Conservation (phyloP, 2,888 invertebrate species). For the Helleia helle region DNA sequence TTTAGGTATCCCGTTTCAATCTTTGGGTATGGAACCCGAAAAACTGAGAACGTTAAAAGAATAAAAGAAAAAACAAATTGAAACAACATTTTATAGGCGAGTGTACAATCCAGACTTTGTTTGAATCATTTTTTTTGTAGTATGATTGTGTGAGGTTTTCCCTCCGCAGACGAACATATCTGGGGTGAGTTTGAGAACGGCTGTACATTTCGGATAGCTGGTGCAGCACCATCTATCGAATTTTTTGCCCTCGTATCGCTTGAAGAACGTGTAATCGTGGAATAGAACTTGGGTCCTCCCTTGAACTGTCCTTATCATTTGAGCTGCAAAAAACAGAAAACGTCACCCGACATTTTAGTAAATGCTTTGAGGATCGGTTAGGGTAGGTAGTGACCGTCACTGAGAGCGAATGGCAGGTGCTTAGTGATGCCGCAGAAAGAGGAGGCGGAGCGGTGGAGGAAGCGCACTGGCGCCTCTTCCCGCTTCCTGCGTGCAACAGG, state of each 20-base stretch:
- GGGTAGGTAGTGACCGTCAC: too few relatives aligned
- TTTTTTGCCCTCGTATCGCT: constrained; percentile 18
- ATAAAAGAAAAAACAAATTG: too few relatives aligned
- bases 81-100: constrained; percentile 12
- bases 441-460: too few relatives aligned
- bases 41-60: too few relatives aligned
- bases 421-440: too few relatives aligned
- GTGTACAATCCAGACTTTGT: constrained; percentile 11
- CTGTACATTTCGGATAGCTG: constrained; percentile 18
- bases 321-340: not conserved
- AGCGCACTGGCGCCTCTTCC: too few relatives aligned
- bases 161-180: constrained; percentile 11
- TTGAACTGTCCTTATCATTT: not conserved
- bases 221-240: constrained; percentile 30
- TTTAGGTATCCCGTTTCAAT: not conserved
- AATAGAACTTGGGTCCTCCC: constrained; percentile 15
- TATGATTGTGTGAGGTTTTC: constrained; percentile 16
- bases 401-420: too few relatives aligned
- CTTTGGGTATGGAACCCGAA: too few relatives aligned
- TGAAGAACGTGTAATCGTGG: constrained; percentile 23
- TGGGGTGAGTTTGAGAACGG: constrained; percentile 14
- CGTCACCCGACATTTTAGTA: too few relatives aligned
- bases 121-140: not conserved
- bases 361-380: too few relatives aligned
- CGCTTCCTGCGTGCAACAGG: too few relatives aligned